Conservation (phyloP, 1,140 invertebrate genomes). For the Saccostrea cuccullata region DNA sequence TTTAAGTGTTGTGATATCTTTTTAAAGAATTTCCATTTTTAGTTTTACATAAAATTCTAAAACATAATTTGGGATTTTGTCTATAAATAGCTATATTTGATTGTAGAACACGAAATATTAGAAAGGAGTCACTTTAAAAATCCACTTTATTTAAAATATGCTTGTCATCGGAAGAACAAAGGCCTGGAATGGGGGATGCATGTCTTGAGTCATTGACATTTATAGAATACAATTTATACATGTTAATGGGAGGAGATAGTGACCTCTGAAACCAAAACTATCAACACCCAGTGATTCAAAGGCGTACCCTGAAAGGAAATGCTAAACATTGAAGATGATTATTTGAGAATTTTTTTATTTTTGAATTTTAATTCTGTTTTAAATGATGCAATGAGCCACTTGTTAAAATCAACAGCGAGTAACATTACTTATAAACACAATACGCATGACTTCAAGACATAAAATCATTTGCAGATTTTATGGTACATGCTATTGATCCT, state of each 20-base stretch:
- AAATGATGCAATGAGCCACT: no score
- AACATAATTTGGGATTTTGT: not conserved
- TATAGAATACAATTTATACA: not conserved
- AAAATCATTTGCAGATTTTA: no score
- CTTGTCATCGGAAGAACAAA: not conserved
- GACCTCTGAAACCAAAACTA: not conserved
- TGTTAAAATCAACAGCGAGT: no score
- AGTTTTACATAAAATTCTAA: not conserved
- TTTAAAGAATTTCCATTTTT: constrained; percentile 3
- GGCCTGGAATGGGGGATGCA: not conserved
- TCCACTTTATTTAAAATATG: no score
- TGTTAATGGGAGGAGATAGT: not conserved
- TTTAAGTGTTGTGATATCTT: not conserved
- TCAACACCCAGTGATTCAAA: not conserved
- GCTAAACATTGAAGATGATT: no score
- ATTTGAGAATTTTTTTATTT: no score
- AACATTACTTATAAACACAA: no score
- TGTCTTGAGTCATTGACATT: not conserved
- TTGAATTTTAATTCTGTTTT: no score
- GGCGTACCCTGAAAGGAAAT: not conserved
- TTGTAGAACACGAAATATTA: no score
- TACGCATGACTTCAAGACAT: no score
- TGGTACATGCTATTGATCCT: no score
- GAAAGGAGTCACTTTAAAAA: no score
- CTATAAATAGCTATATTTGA: not conserved